Evolutionary conservation across 2,797 vertebrate species (phyloP).

Genomic region (Macropodus opercularis): DNA sequence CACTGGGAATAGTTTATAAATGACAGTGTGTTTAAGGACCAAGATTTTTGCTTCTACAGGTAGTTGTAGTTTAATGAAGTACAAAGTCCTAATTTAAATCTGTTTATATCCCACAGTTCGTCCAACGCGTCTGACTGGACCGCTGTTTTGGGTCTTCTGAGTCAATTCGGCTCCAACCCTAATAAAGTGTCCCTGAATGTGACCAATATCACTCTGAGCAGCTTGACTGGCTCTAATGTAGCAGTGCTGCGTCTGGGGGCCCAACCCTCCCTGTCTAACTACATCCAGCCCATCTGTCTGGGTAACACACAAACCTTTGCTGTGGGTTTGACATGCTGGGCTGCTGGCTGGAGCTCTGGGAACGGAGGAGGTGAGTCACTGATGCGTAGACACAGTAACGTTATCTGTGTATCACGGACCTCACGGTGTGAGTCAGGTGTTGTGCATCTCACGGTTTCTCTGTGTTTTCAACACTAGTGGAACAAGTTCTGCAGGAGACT

Average conservation of each 20-base stretch:
- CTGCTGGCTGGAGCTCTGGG: slow-evolving; percentile 44
- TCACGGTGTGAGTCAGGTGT: no score
- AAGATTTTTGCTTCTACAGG: no score
- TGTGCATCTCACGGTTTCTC: not conserved
- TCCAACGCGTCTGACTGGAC: slow-evolving; percentile 49
- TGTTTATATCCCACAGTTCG: slow-evolving; percentile 35
- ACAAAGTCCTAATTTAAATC: not conserved
- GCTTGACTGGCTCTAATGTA: slow-evolving; percentile 34
- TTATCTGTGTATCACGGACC: no score
- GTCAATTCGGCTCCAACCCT: slow-evolving; percentile 44
- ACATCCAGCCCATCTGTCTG: slow-evolving; percentile 66
- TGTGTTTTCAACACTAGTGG: slow-evolving; percentile 7
- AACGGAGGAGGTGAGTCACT: slow-evolving; percentile 48
- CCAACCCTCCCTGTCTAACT: slow-evolving; percentile 22
- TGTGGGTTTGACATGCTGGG: slow-evolving; percentile 44
- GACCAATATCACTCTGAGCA: slow-evolving; percentile 60
- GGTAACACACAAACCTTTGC: slow-evolving; percentile 25
- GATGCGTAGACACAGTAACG: not conserved
- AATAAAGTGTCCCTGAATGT: slow-evolving; percentile 43
- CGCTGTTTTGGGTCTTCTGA: slow-evolving; percentile 54
- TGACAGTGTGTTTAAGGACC: no score
- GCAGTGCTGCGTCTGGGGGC: slow-evolving; percentile 47
- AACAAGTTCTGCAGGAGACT: slow-evolving; percentile 46
- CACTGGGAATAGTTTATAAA: not conserved
- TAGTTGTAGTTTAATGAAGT: not conserved